Base-by-base conservation (phyloP, 2,113 vertebrate genomes). In the Ellobius talpinus region DNA sequence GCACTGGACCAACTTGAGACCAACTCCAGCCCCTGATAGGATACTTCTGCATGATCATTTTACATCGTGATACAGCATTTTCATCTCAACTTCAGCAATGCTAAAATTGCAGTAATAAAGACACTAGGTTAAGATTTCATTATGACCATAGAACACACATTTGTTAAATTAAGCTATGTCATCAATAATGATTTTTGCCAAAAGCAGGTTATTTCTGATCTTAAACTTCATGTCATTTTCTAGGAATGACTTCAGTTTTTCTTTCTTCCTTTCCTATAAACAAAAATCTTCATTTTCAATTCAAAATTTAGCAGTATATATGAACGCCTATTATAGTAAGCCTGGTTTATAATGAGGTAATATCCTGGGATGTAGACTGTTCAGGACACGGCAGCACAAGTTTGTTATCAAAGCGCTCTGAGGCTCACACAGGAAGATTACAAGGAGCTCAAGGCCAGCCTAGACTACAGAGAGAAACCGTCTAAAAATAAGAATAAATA, bases 211-310 rank as follows among this genome's bases (percentile, higher is more conserved):
- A 76, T 76, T 97, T 52, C 73, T 78, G 92, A 84, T 72, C 81
- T 96, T 82, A 89, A 73, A 74, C 31, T 36, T 77, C 61, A 94
- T 89, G 87, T 97, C 65, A 52, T 94, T 21, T 93, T 89, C 39
- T 91, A 47, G 7, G 42, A 42, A n/a, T 93, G 77, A 76, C 76
- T 61, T 96, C 17, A 23, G 58, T 61, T 89, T 95, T 82, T 85
- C 2, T 86, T 95, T 93, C 70, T 88, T 93, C 36, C 77, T 84
- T 95, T 74, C 79, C 68, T 87, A 4, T 87, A 63, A 90, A 77
- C 66, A 89, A 91, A 93, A 93, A 88, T 61, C 90, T 87, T 12
- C 65, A 45, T 90, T 97, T 97, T 88, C 79, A 36, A 33, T 79
- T 21, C 42, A 82, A 70, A 76, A 92, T 77, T 85, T 92, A 36